A percentile compares a stretch with the other conserved stretches of the same genome.
These are phyloP conservation scores for Anomalospiza imberbis DNA, from an alignment of 2,797 vertebrate genomes.

Conservation along the genomic window DNA sequence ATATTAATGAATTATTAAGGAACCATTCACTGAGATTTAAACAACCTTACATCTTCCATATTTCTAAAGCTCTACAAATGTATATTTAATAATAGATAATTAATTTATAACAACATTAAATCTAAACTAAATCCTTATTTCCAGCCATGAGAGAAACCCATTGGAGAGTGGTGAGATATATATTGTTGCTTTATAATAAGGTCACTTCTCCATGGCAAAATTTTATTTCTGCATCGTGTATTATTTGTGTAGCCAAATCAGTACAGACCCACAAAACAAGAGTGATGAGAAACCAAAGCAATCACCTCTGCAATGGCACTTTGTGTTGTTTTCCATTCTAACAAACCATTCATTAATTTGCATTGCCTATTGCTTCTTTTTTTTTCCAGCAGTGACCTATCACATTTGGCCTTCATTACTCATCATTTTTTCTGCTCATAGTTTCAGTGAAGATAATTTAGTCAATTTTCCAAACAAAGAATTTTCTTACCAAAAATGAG, in stretches of 20 bases:
- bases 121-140: constrained; percentile 38
- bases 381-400: not conserved
- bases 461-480: not conserved
- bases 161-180: not conserved
- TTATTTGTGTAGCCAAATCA: not conserved
- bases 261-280: not conserved
- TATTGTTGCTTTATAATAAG: not conserved
- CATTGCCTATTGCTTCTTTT: not conserved
- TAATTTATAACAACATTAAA: constrained; percentile 45
- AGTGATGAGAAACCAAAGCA: not conserved
- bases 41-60: not conserved
- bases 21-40: constrained; percentile 36
- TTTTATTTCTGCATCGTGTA: not conserved
- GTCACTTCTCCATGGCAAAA: not conserved
- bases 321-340: not conserved
- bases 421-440: not conserved
- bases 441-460: not conserved
- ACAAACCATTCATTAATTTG: not conserved
- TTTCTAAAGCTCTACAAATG: constrained; percentile 26
- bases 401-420: not conserved
- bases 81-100: constrained; percentile 55
- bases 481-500: not conserved
- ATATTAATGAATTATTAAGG: constrained; percentile 53
- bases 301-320: not conserved
- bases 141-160: not conserved